Base-by-base conservation (phyloP, 2,113 vertebrate genomes). In the Microcebus lehilahytsara region DNA sequence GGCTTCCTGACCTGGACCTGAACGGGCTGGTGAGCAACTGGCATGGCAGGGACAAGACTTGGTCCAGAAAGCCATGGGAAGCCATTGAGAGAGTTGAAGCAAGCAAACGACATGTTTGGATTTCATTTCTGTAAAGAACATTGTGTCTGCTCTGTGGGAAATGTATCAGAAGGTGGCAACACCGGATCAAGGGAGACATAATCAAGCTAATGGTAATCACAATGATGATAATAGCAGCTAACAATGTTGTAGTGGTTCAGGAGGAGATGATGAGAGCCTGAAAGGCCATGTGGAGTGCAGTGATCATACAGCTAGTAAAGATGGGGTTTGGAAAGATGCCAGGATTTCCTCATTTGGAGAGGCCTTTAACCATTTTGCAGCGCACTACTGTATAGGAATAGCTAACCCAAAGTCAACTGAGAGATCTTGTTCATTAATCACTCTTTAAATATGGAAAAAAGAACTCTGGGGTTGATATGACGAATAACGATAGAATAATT, bases 91-190 rank as follows among this genome's bases (percentile, higher is more conserved):
- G 69, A 25, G 58, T 91, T 42, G 49, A 93, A 92, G 64, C 75
- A 87, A 69, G 42, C 58, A 84, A 7, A 83, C 64, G 60, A n/a
- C 56, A 32, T 37, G 51, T 71, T 84, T 92, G 40, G 64, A 75
- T 81, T 97, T 91, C 40, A 67, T 80, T 77, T 91, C 95, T 80
- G 60, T 81, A 56, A 89, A 56, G 46, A 66, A 95, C 69, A 12
- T 32, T 34, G 42, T 85, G 75, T 11, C 87, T 84, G 49, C 58
- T 95, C 46, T 85, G 30, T 88, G 32, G n/a, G 62, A 77, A 77
- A 88, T 77, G 6, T 84, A 72, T 93, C 78, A 89, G 46, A 64
- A 51, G 23, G 9, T 53, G 83, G 53, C 64, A 81, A 42, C 72
- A 69, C 46, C 86, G 74, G 91, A 62, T 69, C 37, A 69, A 46